Evolutionary conservation across 2,797 vertebrate species (phyloP), one percentile per base, ranked within the genome.

Genomic region (Melanotaenia pygmaea): DNA sequence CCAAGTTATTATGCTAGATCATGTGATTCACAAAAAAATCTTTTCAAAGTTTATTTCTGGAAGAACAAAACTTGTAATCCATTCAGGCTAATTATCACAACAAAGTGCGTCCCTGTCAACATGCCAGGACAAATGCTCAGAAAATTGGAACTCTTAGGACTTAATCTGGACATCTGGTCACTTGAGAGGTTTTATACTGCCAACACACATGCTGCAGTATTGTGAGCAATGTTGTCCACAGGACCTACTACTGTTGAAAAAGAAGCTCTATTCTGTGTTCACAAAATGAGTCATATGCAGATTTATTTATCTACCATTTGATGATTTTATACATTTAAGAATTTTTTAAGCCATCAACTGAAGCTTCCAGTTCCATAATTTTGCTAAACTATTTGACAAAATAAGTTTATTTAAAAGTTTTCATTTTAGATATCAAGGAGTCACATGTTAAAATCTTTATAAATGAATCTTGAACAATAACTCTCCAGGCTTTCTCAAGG

Each of bases 141-240:
- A 67, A 79, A 85, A 80, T 80, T 79, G 67, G 80, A 75, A 45
- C 73, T 80, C 58, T 71, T 53, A 10, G n/a, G 9, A 54, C 80
- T 81, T 84, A 85, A 86, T 85, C 56, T 20, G 79, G 80, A 80
- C 86, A 86, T 84, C 82, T 89, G 86, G 76, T 88, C 82, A 83
- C 62, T 81, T 53, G 68, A 59, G 57, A 74, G 70, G 62, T 79
- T 72, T 71, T 32, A 60, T 30, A 40, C 35, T 77, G 78, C 81
- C 71, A 86, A 59, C 72, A 71, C 63, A 76, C 81, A 79, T 53
- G 13, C 82, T 62, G 67, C 53, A 22, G 18, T 34, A 71, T 61
- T 64, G 53, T 66, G 59, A 79, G 67, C 57, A 59, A 1, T 59
- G 20, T 5, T 35, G 43, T 70, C 56, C 58, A 59, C 22, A 51